Percentiles rank a stretch among this genome's conserved stretches.
phyloP scores from a whole-genome alignment of 2,797 vertebrate species.

The Erethizon dorsatum region DNA sequence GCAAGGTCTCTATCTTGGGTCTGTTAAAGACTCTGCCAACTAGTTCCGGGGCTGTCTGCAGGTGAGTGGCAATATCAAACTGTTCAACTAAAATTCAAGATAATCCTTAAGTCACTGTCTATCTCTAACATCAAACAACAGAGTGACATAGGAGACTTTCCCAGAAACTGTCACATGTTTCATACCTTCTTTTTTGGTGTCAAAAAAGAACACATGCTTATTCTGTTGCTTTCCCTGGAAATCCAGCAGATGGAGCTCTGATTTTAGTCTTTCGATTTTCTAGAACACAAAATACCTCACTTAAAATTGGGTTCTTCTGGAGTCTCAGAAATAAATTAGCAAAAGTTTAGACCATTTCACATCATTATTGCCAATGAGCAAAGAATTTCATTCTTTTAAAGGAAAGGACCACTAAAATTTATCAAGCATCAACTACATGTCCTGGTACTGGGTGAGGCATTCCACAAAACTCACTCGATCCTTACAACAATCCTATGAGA shows the following conservation, averaged over 20 bases:
- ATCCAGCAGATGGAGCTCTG: constrained; percentile 97
- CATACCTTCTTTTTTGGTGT: constrained; percentile 94
- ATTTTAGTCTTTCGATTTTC: constrained; percentile 98
- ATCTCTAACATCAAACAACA: neutral
- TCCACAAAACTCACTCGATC: constrained; percentile 32
- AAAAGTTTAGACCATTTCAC: constrained; percentile 44
- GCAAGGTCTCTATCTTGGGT: constrained; percentile 94
- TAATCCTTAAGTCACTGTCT: constrained; percentile 36
- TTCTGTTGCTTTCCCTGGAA: constrained; percentile 92
- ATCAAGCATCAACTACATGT: neutral
- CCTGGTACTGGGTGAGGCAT: neutral
- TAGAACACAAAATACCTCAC: constrained; percentile 84
- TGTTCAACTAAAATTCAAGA: constrained; percentile 90
- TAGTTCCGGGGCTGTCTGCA: constrained; percentile 94
- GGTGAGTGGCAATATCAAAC: constrained; percentile 94
- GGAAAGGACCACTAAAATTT: neutral
- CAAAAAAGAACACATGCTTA: constrained; percentile 95
- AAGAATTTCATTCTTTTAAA: constrained; percentile 64
- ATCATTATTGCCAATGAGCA: constrained; percentile 2
- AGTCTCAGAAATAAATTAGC: constrained; percentile 49
- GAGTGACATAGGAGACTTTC: neutral
- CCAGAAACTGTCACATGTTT: constrained; percentile 56
- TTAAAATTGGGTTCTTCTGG: constrained; percentile 33
- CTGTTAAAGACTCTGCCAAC: constrained; percentile 95
- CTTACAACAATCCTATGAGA: constrained; percentile 1